Conservation (phyloP, 2,888 invertebrate genomes). For the Eupeodes luniger region DNA sequence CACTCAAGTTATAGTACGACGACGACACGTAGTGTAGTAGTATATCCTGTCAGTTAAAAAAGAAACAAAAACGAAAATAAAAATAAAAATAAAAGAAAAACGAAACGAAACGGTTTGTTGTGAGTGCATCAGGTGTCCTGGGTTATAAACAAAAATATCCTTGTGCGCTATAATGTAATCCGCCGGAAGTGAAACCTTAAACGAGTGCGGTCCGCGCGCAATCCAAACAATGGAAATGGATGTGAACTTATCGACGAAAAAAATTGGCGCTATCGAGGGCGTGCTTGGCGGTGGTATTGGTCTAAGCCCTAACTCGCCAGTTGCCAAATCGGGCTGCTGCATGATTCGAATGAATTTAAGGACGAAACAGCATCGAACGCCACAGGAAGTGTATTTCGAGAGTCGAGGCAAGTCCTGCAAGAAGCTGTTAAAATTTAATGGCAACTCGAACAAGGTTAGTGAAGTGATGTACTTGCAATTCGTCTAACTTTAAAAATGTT, state of each 20-base stretch:
- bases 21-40: slow-evolving; percentile 13
- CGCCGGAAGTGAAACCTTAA: slow-evolving; percentile 56
- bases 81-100: slow-evolving; percentile 1
- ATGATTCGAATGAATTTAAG: slow-evolving; percentile 63
- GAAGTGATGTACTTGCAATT: slow-evolving; percentile 34
- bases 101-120: slow-evolving; percentile 40
- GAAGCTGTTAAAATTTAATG: slow-evolving; percentile 92
- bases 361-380: slow-evolving; percentile 79
- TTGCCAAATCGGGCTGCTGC: slow-evolving; percentile 67
- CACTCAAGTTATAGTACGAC: slow-evolving; percentile 34
- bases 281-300: slow-evolving; percentile 62
- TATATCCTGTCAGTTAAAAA: slow-evolving; percentile 43
- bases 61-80: slow-evolving; percentile 12
- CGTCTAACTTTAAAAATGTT: neutral
- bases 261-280: slow-evolving; percentile 80
- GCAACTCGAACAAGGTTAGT: slow-evolving; percentile 91
- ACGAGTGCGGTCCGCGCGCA: slow-evolving; percentile 51
- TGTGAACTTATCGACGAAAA: slow-evolving; percentile 81
- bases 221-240: slow-evolving; percentile 82
- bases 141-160: slow-evolving; percentile 47
- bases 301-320: slow-evolving; percentile 64
- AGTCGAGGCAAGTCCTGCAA: slow-evolving; percentile 93
- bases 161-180: slow-evolving; percentile 54
- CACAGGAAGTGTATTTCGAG: slow-evolving; percentile 90
- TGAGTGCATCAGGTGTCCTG: slow-evolving; percentile 75